Percentiles rank a stretch among this genome's conserved stretches.
These are phyloP conservation scores for Helicoverpa armigera DNA, from an alignment of 1,140 invertebrate species.

Conservation along the genomic window DNA sequence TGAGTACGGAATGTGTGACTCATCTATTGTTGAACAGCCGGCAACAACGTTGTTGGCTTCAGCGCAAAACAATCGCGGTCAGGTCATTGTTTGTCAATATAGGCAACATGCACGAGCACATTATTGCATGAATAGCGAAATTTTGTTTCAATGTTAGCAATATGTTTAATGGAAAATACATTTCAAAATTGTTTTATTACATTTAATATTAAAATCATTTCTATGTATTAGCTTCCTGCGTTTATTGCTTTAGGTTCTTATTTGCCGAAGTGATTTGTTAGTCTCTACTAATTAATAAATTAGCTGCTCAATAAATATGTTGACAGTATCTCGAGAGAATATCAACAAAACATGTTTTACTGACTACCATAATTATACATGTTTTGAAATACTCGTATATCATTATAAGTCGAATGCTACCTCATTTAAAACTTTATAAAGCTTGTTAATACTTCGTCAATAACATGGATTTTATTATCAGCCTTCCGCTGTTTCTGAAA, in stretches of 20 bases:
- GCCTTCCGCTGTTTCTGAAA: neutral
- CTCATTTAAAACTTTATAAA: constrained; percentile 40
- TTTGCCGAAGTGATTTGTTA: neutral
- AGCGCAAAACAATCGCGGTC: constrained; percentile 11
- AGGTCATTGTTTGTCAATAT: constrained; percentile 9
- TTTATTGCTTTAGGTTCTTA: neutral
- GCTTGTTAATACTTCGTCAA: constrained; percentile 42
- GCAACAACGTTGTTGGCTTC: neutral
- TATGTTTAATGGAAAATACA: too few relatives aligned
- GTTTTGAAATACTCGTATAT: constrained; percentile 3
- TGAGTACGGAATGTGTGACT: constrained; percentile 70
- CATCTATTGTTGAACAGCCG: constrained; percentile 17
- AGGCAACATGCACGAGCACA: neutral
- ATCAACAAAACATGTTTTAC: constrained; percentile 2
- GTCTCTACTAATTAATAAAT: neutral
- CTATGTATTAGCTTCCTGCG: neutral
- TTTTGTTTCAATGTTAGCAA: neutral
- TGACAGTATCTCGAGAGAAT: constrained; percentile 3
- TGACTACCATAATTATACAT: constrained; percentile 5
- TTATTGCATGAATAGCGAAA: neutral
- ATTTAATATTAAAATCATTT: too few relatives aligned
- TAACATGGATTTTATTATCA: constrained; percentile 29
- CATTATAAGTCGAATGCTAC: constrained; percentile 29
- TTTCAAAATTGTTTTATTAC: too few relatives aligned
- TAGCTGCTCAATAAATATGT: neutral